These are phyloP conservation scores for Notamacropus eugenii DNA, from an alignment of 2,797 vertebrate genomes.

Conservation along the genomic window DNA sequence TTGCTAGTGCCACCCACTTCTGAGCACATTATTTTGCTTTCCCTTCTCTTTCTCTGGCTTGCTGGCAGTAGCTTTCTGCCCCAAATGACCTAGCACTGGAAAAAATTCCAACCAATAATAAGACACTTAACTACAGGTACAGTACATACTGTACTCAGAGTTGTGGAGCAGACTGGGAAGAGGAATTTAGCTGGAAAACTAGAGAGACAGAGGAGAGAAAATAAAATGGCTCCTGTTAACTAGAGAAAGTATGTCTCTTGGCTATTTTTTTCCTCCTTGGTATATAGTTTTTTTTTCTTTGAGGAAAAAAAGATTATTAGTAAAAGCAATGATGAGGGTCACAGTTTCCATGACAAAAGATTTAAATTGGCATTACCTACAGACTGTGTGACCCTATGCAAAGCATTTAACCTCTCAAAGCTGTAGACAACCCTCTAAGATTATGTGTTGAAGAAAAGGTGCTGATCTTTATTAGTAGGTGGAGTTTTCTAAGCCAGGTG, in stretches of 20 bases:
- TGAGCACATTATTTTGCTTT: slow-evolving; percentile 81
- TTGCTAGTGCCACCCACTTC: slow-evolving; percentile 73
- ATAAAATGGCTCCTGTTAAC: slow-evolving; percentile 9
- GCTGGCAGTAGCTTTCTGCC: slow-evolving; percentile 77
- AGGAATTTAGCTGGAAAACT: slow-evolving; percentile 52
- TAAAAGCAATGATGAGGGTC: slow-evolving; percentile 22
- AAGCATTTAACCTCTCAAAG: neutral
- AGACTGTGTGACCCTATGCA: neutral
- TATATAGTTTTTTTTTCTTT: slow-evolving; percentile 2
- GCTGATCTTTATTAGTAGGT: neutral
- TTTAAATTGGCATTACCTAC: neutral
- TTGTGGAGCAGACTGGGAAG: slow-evolving; percentile 71
- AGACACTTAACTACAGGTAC: slow-evolving; percentile 78
- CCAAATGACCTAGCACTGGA: slow-evolving; percentile 76
- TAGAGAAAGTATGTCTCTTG: neutral
- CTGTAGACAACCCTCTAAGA: neutral
- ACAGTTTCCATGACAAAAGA: slow-evolving; percentile 28
- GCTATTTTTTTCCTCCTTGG: neutral
- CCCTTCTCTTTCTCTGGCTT: slow-evolving; percentile 74
- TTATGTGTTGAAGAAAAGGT: neutral
- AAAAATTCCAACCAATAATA: slow-evolving; percentile 82
- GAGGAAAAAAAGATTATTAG: neutral
- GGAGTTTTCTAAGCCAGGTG: neutral
- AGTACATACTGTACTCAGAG: slow-evolving; percentile 77
- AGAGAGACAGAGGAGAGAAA: slow-evolving; percentile 46